Base-by-base conservation (phyloP, 2,113 vertebrate species). In the Embiotoca jacksoni region DNA sequence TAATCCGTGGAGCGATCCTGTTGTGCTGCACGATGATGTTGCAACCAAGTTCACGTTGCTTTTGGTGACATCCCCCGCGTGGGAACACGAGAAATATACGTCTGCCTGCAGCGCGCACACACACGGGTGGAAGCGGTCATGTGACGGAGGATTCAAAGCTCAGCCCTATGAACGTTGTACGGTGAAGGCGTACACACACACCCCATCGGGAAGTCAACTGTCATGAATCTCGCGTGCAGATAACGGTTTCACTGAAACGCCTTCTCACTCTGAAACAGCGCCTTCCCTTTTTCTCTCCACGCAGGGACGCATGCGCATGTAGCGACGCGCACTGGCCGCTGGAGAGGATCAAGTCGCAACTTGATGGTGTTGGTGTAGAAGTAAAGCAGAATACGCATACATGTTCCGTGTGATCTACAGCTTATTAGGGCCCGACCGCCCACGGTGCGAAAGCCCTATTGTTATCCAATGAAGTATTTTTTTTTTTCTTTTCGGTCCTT, bases 271-370 rank as follows among this genome's bases (percentile, higher is more conserved):
- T 31, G 44, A 68, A 47, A 53, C 67, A 75, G 53, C 68, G 47
- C 78, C 55, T 63, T 35, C 80, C 59, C 69, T 46, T 23, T 47
- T 14, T 3, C 15, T 55, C 47, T 6, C 13, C 0, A 15, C 2
- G 7, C 59, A 11, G 23, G 1, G 14, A 74, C 91, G 91, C 91
- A 92, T 92, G 90, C 91, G 88, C 87, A 75, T 2, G 33, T 32
- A 23, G 23, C 7, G 35, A 39, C 36, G 72, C 75, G 72, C 70
- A 32, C 66, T 33, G 54, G 39, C 13, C n/a, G 23, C 54, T 15
- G 44, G 46, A 47, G 14, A 59, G 15, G 10, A 44, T 9, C 71
- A 77, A 72, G 55, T 16, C 4, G 4, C 46, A 68, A 59, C 75
- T 65, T 56, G 54, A 65, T 11, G 37, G 15, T 6, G 31, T 2